phyloP scores from a whole-genome alignment of 2,888 invertebrate species.

The Macrophya alboannulata region DNA sequence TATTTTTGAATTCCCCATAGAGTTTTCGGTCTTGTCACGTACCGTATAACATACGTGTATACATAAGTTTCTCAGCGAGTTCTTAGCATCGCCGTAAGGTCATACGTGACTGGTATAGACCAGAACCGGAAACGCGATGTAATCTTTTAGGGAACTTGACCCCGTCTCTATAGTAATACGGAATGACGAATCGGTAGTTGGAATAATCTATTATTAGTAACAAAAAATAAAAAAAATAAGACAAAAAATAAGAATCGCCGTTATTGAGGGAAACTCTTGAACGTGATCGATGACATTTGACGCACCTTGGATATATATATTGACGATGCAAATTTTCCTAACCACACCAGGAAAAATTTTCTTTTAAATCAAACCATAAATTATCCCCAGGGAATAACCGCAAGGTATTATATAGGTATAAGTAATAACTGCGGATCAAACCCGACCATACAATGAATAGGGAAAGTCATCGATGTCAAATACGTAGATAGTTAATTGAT shows the following conservation, averaged over 20 bases:
- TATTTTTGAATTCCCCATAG: neutral
- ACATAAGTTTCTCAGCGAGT: slow-evolving; percentile 10
- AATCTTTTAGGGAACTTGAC: slow-evolving; percentile 44
- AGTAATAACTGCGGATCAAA: neutral
- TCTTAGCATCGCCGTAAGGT: slow-evolving; percentile 40
- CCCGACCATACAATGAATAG: neutral
- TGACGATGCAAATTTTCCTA: neutral
- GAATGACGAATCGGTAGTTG: neutral
- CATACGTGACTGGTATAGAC: slow-evolving; percentile 27
- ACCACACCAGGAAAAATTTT: neutral
- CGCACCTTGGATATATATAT: neutral
- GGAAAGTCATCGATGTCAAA: neutral
- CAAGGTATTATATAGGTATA: neutral
- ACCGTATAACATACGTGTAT: neutral
- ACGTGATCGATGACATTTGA: neutral
- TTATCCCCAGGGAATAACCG: slow-evolving; percentile 2
- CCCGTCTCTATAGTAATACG: slow-evolving; percentile 10
- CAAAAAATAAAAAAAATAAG: neutral
- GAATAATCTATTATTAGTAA: neutral
- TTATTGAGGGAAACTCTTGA: neutral
- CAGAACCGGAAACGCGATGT: slow-evolving; percentile 33
- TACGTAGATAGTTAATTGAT: neutral
- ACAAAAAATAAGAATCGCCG: neutral
- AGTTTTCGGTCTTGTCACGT: slow-evolving; percentile 24
- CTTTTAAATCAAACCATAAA: neutral